Evolutionary conservation across 2,797 vertebrate species (phyloP), one percentile per base, ranked within the genome.

Genomic region (Thripadectes ignobilis): DNA sequence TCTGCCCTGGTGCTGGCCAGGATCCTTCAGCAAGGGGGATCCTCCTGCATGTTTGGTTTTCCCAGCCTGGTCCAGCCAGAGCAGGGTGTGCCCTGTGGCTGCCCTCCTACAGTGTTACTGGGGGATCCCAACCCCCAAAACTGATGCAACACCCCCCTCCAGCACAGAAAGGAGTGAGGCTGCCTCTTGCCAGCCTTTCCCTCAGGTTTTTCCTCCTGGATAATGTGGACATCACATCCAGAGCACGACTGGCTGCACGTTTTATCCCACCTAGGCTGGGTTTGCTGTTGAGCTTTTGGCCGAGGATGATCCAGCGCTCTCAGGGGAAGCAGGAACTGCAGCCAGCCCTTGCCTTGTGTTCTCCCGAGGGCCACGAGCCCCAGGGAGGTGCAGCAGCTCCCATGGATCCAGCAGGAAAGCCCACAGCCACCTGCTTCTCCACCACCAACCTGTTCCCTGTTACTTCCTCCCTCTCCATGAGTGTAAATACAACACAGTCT

Each of bases 401-500:
- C 27, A 1, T 2, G 46, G 48, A 32, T 58, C 39, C 14, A 2
- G 5, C 4, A 2, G 52, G 86, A 77, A 74, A 71, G 38, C 41
- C 49, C 66, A 46, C 9, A 36, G 84, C 55, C 12, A 4, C 74
- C 66, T 58, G 80, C 88, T 92, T 85, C 41, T 43, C 62, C 71
- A 39, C 39, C 66, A 51, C 74, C 4, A 2, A 21, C 72, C 41
- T 75, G 54, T 57, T 24, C 48, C 86, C 38, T 84, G 75, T 46
- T 38, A 9, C 73, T 38, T 29, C 77, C n/a, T 91, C 66, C 74
- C 58, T 85, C 63, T 67, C 65, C 49, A 0, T 54, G 62, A 95
- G 97, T 98, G 87, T 96, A 94, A 96, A 99, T 99, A 98, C 98
- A 99, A 99, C 98, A 98, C 98, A 98, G 98, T 98, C 98, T 98